Evolutionary conservation across 2,113 vertebrate species (phyloP).

Genomic region (Okapia johnstoni): DNA sequence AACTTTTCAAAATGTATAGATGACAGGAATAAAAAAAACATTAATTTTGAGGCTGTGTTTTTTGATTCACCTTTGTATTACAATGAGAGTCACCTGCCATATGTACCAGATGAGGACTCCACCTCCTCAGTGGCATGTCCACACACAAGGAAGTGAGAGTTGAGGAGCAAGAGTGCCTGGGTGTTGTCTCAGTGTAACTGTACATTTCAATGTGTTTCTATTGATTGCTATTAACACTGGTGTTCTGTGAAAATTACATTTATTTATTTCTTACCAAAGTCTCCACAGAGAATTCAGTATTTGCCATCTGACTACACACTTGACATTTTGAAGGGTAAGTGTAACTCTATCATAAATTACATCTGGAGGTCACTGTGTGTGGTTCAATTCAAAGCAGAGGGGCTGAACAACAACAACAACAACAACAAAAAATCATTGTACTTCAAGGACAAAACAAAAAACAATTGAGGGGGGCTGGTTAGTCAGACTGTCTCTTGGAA

Average conservation of each 20-base stretch:
- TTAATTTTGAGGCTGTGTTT: neutral
- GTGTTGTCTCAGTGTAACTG: conserved; percentile 24
- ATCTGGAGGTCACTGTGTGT: conserved; percentile 60
- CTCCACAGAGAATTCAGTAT: conserved; percentile 69
- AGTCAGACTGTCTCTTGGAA: conserved; percentile 55
- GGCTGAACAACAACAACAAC: neutral
- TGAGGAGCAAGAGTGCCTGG: neutral
- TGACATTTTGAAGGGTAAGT: conserved; percentile 73
- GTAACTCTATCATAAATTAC: conserved; percentile 71
- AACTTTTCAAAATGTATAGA: neutral
- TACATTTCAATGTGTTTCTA: conserved; percentile 62
- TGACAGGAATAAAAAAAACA: neutral
- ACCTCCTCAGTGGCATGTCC: neutral
- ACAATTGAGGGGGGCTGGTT: conserved; percentile 42
- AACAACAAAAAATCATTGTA: conserved; percentile 46
- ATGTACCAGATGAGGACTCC: neutral
- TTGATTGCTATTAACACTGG: conserved; percentile 53
- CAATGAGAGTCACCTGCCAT: neutral
- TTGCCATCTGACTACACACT: conserved; percentile 58
- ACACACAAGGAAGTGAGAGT: conserved; percentile 26
- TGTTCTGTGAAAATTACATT: conserved; percentile 73
- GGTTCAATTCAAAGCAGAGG: conserved; percentile 72
- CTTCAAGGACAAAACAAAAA: conserved; percentile 80
- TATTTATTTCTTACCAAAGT: conserved; percentile 67
- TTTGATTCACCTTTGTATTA: conserved; percentile 39